Percentiles rank a stretch among this genome's conserved stretches.
These are phyloP conservation scores for Chouioia cunea DNA, from an alignment of 2,888 invertebrate species.

Conservation along the genomic window DNA sequence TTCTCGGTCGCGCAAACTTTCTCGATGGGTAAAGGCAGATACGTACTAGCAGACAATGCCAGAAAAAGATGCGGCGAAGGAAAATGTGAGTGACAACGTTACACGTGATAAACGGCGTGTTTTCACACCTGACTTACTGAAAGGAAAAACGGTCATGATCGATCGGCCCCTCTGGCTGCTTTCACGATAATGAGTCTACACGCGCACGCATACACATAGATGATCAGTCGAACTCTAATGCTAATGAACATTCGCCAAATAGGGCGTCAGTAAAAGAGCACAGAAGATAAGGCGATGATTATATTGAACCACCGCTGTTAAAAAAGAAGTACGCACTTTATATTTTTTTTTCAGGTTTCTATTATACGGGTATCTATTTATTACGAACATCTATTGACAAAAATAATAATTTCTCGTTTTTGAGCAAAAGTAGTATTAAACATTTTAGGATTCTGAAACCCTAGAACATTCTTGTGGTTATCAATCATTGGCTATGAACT, in stretches of 20 bases:
- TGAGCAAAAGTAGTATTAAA: no score
- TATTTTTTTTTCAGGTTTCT: neutral
- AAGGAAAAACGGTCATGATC: constrained; percentile 26
- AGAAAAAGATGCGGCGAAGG: no score
- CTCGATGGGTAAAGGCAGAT: no score
- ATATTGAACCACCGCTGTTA: neutral
- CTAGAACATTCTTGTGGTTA: no score
- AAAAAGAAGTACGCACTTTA: constrained; percentile 1
- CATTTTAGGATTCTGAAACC: no score
- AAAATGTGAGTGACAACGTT: neutral
- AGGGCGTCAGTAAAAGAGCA: constrained; percentile 2
- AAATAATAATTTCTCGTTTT: no score
- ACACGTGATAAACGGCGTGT: neutral
- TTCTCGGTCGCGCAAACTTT: no score
- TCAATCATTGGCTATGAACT: no score
- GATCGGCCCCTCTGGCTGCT: constrained; percentile 30
- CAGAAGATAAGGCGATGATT: constrained; percentile 13
- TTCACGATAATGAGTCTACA: constrained; percentile 39
- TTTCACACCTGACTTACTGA: neutral
- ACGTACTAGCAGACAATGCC: no score
- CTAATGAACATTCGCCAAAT: constrained; percentile 42
- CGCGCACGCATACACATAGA: neutral
- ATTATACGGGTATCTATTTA: no score
- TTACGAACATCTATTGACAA: no score
- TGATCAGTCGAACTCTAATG: constrained; percentile 7